phyloP scores from a whole-genome alignment of 2,797 vertebrate genomes.

The Pseudopleuronectes americanus region DNA sequence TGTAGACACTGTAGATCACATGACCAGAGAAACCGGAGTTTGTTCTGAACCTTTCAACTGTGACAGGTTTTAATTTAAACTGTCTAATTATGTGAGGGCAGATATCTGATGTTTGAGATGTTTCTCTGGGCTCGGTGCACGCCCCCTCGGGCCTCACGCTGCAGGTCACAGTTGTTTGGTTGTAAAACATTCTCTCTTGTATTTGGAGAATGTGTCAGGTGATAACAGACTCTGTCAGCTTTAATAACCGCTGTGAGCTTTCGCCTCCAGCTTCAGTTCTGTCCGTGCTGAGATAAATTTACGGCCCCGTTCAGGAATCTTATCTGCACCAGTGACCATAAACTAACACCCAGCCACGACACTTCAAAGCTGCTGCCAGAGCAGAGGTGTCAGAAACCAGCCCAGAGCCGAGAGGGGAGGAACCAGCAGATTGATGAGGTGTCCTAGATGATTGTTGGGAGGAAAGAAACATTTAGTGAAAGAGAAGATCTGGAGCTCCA shows the following conservation, averaged over 20 bases:
- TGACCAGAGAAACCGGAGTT: no score
- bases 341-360: slow-evolving; percentile 45
- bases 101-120: no score
- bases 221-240: slow-evolving; percentile 48
- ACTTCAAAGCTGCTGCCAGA: slow-evolving; percentile 39
- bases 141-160: neutral
- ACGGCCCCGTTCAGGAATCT: slow-evolving; percentile 55
- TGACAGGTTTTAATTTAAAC: no score
- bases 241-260: slow-evolving; percentile 38
- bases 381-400: slow-evolving; percentile 26
- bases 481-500: neutral
- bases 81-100: no score
- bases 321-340: slow-evolving; percentile 44
- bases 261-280: slow-evolving; percentile 36
- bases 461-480: neutral
- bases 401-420: slow-evolving; percentile 12
- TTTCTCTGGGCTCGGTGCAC: neutral
- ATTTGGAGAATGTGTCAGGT: slow-evolving; percentile 58
- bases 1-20: no score
- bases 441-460: slow-evolving; percentile 9
- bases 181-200: slow-evolving; percentile 22
- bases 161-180: neutral
- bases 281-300: slow-evolving; percentile 38
- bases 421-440: slow-evolving; percentile 23
- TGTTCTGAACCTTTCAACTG: no score